Conservation (phyloP, 2,888 invertebrate species). For the Heteromurus nitidus region DNA sequence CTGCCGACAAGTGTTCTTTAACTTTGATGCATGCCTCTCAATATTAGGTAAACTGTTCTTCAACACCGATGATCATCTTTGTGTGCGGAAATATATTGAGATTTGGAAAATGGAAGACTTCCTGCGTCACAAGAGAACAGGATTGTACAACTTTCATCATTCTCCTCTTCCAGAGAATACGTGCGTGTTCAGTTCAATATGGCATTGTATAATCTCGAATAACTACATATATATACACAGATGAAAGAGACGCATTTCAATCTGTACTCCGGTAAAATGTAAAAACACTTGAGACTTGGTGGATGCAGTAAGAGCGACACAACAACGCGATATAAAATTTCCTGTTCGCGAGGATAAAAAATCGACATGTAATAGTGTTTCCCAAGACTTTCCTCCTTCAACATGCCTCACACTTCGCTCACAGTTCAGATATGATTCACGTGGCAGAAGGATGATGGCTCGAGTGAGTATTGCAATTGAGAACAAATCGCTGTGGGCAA, state of each 20-base stretch:
- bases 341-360: too few species aligned
- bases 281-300: too few species aligned
- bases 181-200: neutral
- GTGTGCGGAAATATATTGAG: neutral
- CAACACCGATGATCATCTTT: too few species aligned
- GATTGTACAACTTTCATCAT: neutral
- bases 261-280: too few species aligned
- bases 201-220: neutral
- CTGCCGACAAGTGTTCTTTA: constrained; percentile 17
- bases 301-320: too few species aligned
- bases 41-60: too few species aligned
- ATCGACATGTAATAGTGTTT: too few species aligned
- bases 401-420: too few species aligned
- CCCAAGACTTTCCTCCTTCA: too few species aligned
- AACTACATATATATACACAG: too few species aligned
- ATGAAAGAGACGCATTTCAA: too few species aligned
- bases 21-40: neutral
- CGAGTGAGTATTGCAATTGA: constrained; percentile 18
- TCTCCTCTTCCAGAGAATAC: neutral
- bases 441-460: constrained; percentile 12
- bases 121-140: neutral
- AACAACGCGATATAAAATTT: too few species aligned
- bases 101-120: neutral
- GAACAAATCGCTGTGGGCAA: constrained; percentile 43
- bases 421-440: neutral